Percentiles rank a stretch among this genome's conserved stretches.
Conservation (phyloP, 2,797 vertebrate genomes). For the Diglossa cyanea region DNA sequence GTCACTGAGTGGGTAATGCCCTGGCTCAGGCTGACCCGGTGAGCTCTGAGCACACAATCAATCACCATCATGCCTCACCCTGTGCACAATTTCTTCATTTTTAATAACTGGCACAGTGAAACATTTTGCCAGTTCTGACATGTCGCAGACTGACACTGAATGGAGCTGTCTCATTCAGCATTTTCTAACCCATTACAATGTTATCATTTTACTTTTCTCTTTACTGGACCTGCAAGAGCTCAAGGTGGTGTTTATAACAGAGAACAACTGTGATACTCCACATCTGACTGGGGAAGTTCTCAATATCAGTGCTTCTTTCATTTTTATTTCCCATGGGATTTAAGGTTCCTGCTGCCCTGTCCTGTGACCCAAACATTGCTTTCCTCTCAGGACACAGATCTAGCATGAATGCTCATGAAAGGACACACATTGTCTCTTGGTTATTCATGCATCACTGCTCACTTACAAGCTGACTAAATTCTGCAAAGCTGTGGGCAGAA, state of each 20-base stretch:
- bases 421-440: rapidly evolving
- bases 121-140: not conserved
- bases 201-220: not conserved
- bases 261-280: not conserved
- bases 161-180: not conserved
- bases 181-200: not conserved
- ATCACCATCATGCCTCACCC: not conserved
- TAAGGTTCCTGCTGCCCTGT: not conserved
- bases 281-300: not conserved
- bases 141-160: not conserved
- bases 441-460: not conserved
- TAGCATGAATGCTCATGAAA: not conserved
- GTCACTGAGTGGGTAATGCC: not conserved
- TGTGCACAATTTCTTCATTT: not conserved
- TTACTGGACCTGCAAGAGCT: not conserved
- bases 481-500: not conserved
- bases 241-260: not conserved
- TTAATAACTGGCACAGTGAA: not conserved
- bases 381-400: not conserved
- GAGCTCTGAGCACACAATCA: not conserved
- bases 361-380: not conserved
- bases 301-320: not conserved
- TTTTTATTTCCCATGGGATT: not conserved
- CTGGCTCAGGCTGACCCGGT: not conserved
- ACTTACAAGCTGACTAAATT: not conserved